Conservation (phyloP, 2,888 invertebrate species). For the Adelphocoris suturalis region DNA sequence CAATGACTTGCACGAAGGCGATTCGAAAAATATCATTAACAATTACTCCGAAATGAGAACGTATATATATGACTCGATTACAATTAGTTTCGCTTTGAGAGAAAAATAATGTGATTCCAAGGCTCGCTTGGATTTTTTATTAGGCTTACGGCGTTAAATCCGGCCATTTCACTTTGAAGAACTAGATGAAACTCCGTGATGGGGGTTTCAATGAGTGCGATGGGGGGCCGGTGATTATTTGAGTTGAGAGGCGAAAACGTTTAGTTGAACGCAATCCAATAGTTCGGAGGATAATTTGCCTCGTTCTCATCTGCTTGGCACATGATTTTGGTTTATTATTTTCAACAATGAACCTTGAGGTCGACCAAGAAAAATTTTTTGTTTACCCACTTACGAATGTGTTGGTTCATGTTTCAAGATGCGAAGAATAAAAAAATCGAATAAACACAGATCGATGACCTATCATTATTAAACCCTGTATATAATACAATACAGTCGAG, state of each 20-base stretch:
- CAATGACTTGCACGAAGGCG: slow-evolving; percentile 13
- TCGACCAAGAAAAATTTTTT: too few relatives aligned
- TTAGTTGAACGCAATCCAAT: too few relatives aligned
- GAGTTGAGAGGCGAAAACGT: neutral
- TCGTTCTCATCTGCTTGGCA: too few relatives aligned
- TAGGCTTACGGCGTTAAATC: neutral
- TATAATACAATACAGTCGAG: too few relatives aligned
- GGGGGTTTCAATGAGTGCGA: neutral
- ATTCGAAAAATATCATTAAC: neutral
- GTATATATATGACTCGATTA: neutral
- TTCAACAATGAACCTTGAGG: too few relatives aligned
- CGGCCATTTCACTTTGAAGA: neutral
- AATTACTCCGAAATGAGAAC: neutral
- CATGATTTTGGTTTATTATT: too few relatives aligned
- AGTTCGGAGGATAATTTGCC: too few relatives aligned
- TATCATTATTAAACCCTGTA: too few relatives aligned
- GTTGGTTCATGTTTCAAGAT: too few relatives aligned
- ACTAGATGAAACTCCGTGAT: neutral
- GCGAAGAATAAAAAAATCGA: too few relatives aligned
- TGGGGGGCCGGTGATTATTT: neutral
- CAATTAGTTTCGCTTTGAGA: slow-evolving; percentile 38
- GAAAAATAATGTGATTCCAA: neutral
- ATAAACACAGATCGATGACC: too few relatives aligned
- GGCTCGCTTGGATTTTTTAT: neutral
- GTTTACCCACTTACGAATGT: too few relatives aligned